phyloP scores from a whole-genome alignment of 2,797 vertebrate species.

The Megalops cyprinoides region DNA sequence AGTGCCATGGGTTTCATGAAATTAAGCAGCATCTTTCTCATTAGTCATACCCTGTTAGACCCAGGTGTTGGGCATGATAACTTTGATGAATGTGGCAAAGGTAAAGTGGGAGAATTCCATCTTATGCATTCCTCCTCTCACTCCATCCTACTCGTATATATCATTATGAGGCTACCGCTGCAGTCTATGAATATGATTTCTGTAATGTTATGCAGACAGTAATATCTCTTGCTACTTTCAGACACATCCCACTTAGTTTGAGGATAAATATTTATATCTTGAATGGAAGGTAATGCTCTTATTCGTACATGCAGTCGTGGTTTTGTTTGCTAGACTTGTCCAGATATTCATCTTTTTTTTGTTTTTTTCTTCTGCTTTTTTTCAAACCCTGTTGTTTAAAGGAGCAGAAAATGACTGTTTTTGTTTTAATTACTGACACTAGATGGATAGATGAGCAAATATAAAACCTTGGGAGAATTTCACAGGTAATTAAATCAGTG shows the following conservation, averaged over 20 bases:
- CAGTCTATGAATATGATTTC: conserved; percentile 9
- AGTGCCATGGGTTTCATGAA: conserved; percentile 1
- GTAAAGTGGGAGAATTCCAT: conserved; percentile 1
- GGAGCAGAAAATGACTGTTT: too few relatives aligned
- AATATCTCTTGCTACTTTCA: conserved; percentile 1
- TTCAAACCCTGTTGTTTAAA: too few relatives aligned
- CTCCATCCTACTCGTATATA: neutral
- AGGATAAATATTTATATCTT: neutral
- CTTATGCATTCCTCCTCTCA: neutral
- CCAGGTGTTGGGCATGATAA: neutral
- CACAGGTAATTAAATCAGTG: neutral
- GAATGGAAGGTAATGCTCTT: neutral
- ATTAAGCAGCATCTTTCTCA: neutral
- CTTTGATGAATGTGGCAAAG: conserved; percentile 8
- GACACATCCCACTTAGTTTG: neutral
- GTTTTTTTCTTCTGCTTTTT: too few relatives aligned
- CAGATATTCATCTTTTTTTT: too few relatives aligned
- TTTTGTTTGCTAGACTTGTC: neutral
- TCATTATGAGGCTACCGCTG: neutral
- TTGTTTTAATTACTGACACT: too few relatives aligned
- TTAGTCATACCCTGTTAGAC: conserved; percentile 8
- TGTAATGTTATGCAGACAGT: neutral
- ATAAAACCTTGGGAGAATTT: neutral
- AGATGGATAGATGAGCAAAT: too few relatives aligned
- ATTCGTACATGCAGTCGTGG: neutral